Evolutionary conservation across 2,888 invertebrate genomes (phyloP).

Genomic region (Amphimallon solstitiale): DNA sequence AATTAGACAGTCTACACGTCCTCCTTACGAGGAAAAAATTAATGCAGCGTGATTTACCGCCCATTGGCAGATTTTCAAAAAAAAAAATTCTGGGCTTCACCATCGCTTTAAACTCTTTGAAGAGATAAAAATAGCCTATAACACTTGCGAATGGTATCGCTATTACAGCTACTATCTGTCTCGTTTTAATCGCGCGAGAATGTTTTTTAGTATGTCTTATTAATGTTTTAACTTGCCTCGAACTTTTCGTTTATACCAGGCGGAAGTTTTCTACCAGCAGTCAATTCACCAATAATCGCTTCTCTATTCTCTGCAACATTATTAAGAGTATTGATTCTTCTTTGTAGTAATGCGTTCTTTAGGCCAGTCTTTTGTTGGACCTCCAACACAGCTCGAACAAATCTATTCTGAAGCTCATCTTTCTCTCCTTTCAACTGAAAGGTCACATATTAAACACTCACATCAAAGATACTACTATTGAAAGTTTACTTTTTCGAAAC

Average conservation of each 20-base stretch:
- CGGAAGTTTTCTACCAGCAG: constrained; percentile 63
- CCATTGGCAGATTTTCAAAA: too few species aligned
- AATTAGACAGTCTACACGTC: too few species aligned
- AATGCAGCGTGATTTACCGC: too few species aligned
- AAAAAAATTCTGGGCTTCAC: too few species aligned
- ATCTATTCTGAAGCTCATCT: constrained; percentile 80
- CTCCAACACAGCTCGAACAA: constrained; percentile 85
- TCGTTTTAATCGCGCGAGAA: too few species aligned
- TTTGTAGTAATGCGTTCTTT: constrained; percentile 84
- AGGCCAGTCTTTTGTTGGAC: constrained; percentile 87
- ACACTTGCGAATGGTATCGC: too few species aligned
- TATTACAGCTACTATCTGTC: too few species aligned
- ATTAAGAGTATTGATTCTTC: constrained; percentile 73
- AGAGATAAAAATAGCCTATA: too few species aligned
- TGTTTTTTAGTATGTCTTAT: too few species aligned
- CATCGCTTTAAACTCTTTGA: too few species aligned
- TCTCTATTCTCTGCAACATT: constrained; percentile 75
- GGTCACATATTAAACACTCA: neutral
- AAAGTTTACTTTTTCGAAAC: constrained; percentile 73
- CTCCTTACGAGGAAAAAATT: too few species aligned
- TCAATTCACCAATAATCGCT: constrained; percentile 74
- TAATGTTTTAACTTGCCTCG: constrained; percentile 64
- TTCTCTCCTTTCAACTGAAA: constrained; percentile 73
- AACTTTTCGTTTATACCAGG: constrained; percentile 67
- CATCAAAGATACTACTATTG: neutral